Evolutionary conservation across 2,113 vertebrate genomes (phyloP), one percentile per base, ranked within the genome.

Genomic region (Origma solitaria): DNA sequence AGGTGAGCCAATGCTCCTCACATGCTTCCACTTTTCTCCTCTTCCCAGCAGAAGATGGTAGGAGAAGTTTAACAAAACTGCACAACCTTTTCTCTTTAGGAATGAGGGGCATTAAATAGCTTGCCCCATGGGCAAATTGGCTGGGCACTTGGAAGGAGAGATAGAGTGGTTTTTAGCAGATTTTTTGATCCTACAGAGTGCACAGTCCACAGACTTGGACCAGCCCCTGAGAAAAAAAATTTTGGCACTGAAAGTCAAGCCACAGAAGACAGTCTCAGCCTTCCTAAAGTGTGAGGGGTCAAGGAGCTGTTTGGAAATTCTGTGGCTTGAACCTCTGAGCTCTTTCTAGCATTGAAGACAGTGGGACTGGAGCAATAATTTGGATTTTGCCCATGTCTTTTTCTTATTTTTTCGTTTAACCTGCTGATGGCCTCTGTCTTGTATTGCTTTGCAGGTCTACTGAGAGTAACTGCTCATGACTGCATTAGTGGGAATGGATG

Each of bases 391-490:
- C 53, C 45, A 49, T 37, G 49, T 64, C 56, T 94, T 93, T 78
- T 92, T 33, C 33, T 94, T 94, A 76, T 78, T 95, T 95, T 40
- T 95, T 89, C 25, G 37, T 85, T 95, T 95, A 95, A 89, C 84
- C 77, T 72, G 37, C 45, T 94, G 69, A 38, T 92, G 65, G 44
- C 61, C 92, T 77, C 9, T 92, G 25, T 61, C 89, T 81, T 84
- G 11, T 57, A 65, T 50, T 91, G 50, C 58, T 91, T 92, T 92
- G 80, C 66, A 54, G 66, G 57, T 61, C 62, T 70, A 31, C 51
- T 28, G 66, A 72, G 62, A 87, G 37, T 49, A 85, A 47, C 61
- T 81, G 47, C 60, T 94, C 4, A 2, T 72, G 84, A 76, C 81
- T 92, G 37, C 54, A 30, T 87, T 82, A 85, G 50, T 84, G 62